Evolutionary conservation across 2,888 invertebrate genomes (phyloP).

Genomic region (Drosophila nigricruria): DNA sequence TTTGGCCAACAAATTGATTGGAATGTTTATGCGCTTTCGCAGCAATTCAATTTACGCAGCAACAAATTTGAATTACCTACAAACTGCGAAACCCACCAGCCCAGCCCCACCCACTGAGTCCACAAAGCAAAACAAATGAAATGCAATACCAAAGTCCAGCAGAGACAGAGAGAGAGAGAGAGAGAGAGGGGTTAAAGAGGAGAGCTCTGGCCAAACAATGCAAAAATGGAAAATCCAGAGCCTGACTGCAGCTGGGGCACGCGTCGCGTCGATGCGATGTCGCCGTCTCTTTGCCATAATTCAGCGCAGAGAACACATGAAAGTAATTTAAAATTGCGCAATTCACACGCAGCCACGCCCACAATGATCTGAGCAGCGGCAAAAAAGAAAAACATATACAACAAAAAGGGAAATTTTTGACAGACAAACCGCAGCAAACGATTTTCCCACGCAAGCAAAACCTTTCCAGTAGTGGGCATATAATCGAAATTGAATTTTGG

Average conservation of each 20-base stretch:
- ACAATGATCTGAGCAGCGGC: conserved; percentile 26
- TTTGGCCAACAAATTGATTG: conserved; percentile 68
- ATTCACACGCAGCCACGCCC: conserved; percentile 48
- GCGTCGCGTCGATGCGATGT: conserved; percentile 15
- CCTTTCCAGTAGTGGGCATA: conserved; percentile 41
- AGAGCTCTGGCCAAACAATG: conserved; percentile 44
- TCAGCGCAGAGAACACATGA: conserved; percentile 44
- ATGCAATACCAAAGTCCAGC: conserved; percentile 34
- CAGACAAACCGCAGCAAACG: conserved; percentile 64
- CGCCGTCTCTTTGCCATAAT: conserved; percentile 41
- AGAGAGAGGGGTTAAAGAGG: background rate
- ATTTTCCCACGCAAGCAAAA: conserved; percentile 63
- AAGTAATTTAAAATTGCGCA: conserved; percentile 64
- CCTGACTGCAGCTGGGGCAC: conserved; percentile 24
- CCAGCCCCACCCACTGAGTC: background rate
- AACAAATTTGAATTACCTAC: conserved; percentile 69
- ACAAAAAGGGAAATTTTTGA: conserved; percentile 42
- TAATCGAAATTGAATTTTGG: conserved; percentile 67
- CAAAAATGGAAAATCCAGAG: conserved; percentile 47
- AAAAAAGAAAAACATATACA: conserved; percentile 2
- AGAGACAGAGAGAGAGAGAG: too few species aligned
- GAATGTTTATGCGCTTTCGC: conserved; percentile 67
- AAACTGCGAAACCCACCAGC: background rate
- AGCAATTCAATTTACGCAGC: conserved; percentile 65
- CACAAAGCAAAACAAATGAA: conserved; percentile 50